These are phyloP conservation scores for Phlogophora meticulosa DNA, from an alignment of 2,888 invertebrate species.

Conservation along the genomic window DNA sequence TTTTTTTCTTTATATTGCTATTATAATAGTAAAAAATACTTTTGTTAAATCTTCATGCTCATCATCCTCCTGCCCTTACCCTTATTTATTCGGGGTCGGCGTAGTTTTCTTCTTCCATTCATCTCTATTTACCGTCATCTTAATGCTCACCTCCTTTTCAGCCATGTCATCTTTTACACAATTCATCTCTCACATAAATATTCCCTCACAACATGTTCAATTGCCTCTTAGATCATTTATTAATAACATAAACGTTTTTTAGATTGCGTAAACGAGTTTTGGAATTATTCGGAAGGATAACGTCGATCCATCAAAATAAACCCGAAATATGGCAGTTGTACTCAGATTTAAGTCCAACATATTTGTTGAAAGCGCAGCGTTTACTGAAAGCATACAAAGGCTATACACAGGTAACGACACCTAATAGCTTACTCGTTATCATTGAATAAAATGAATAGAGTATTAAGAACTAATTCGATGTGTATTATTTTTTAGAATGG, in stretches of 20 bases:
- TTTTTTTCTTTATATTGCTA: neutral
- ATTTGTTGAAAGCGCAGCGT: conserved; percentile 92
- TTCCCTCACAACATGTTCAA: too few relatives aligned
- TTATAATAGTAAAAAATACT: too few relatives aligned
- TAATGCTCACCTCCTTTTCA: too few relatives aligned
- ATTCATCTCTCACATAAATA: too few relatives aligned
- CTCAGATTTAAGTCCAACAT: conserved; percentile 92
- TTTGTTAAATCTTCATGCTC: too few relatives aligned
- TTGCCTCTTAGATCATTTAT: neutral
- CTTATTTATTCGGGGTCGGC: too few relatives aligned
- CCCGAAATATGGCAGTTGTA: conserved; percentile 96
- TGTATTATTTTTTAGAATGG: conserved; percentile 77
- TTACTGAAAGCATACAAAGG: conserved; percentile 95
- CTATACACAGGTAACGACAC: conserved; percentile 91
- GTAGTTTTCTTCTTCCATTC: too few relatives aligned
- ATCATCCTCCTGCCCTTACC: too few relatives aligned
- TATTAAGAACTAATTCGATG: neutral
- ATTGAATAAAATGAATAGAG: neutral
- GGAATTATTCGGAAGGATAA: conserved; percentile 94
- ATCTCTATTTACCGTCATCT: too few relatives aligned
- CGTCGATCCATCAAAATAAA: conserved; percentile 93
- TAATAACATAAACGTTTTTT: conserved; percentile 1
- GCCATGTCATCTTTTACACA: too few relatives aligned
- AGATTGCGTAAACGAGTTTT: conserved; percentile 91
- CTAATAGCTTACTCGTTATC: too few relatives aligned